Conservation (phyloP, 1,140 invertebrate genomes). For the Subanguina moxae region DNA sequence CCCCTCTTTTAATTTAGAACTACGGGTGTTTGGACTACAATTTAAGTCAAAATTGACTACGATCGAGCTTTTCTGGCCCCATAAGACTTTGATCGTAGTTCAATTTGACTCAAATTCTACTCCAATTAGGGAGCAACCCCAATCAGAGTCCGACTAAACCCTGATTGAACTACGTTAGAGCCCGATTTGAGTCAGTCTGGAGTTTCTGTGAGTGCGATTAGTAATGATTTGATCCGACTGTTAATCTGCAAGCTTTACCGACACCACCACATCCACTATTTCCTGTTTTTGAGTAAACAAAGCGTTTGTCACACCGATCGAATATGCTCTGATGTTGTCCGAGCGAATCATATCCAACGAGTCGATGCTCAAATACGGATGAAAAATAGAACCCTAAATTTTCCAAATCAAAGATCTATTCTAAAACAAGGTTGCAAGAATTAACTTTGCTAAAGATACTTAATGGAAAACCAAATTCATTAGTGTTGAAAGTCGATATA, state of each 20-base stretch:
- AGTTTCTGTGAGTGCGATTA: too few relatives aligned
- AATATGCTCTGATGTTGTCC: slow-evolving; percentile 79
- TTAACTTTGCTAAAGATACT: slow-evolving; percentile 77
- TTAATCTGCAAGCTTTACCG: slow-evolving; percentile 68
- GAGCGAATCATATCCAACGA: slow-evolving; percentile 87
- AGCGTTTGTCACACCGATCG: slow-evolving; percentile 93
- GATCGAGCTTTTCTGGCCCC: too few relatives aligned
- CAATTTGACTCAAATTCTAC: too few relatives aligned
- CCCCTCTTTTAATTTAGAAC: too few relatives aligned
- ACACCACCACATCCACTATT: slow-evolving; percentile 83
- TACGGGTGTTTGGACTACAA: too few relatives aligned
- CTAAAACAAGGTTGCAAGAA: slow-evolving; percentile 25
- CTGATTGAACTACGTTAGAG: too few relatives aligned
- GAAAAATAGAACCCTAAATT: slow-evolving; percentile 77
- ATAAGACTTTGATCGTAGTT: too few relatives aligned
- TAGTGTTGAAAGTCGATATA: slow-evolving; percentile 50
- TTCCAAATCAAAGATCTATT: slow-evolving; percentile 21
- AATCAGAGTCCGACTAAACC: too few relatives aligned
- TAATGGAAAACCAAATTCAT: slow-evolving; percentile 79
- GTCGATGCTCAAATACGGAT: slow-evolving; percentile 90
- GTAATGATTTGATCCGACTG: too few relatives aligned
- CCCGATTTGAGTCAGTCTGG: too few relatives aligned
- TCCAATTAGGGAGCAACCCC: too few relatives aligned
- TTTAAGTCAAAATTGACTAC: too few relatives aligned
- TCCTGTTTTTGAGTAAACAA: slow-evolving; percentile 91